Evolutionary conservation across 2,888 invertebrate species (phyloP).

Genomic region (Drosophila algonquin): DNA sequence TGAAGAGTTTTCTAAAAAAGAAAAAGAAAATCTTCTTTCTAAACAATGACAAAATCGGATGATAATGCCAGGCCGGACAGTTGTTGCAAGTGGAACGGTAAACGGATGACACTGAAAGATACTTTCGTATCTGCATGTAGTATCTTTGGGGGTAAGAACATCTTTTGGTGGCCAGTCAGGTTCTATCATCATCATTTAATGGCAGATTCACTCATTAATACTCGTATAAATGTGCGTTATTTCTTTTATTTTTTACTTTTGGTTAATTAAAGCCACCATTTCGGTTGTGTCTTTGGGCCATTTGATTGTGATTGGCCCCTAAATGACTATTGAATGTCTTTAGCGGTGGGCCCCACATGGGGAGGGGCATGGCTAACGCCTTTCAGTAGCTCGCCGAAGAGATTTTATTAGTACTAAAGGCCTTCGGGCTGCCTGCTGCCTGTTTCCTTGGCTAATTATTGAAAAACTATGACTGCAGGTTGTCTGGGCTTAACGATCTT

Average conservation of each 20-base stretch:
- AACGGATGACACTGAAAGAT: slow-evolving; percentile 1
- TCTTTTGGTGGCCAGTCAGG: background rate
- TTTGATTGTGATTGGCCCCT: slow-evolving; percentile 51
- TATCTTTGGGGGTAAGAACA: slow-evolving; percentile 15
- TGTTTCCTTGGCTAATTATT: slow-evolving; percentile 32
- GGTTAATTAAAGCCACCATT: slow-evolving; percentile 42
- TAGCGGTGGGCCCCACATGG: slow-evolving; percentile 38
- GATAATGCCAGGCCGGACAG: slow-evolving; percentile 7
- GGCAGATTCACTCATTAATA: slow-evolving; percentile 7
- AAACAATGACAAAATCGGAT: slow-evolving; percentile 24
- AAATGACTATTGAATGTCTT: slow-evolving; percentile 54
- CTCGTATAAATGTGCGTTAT: slow-evolving; percentile 10
- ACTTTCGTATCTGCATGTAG: slow-evolving; percentile 2
- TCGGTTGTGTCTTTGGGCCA: slow-evolving; percentile 23
- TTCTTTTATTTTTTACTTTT: slow-evolving; percentile 24
- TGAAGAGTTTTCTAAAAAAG: slow-evolving; percentile 36
- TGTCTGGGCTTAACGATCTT: slow-evolving; percentile 6
- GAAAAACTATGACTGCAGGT: slow-evolving; percentile 48
- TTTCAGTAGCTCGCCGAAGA: slow-evolving; percentile 16
- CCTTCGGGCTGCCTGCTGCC: slow-evolving; percentile 26
- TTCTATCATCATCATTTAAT: slow-evolving; percentile 10
- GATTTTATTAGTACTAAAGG: slow-evolving; percentile 25
- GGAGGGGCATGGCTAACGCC: slow-evolving; percentile 21
- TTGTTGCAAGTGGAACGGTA: slow-evolving; percentile 29
- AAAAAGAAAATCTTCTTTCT: slow-evolving; percentile 8